Conservation (phyloP, 2,113 vertebrate species). For the zebrafish (Danio rerio) region GRCz12tu NC_133198.1:9762501-9763000, state of each 20-base stretch:
- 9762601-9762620: neutral
- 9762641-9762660: neutral
- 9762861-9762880: no score
- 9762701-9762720: neutral
- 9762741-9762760: neutral
- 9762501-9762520: constrained; percentile 89
- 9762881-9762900: no score
- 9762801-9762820: no score
- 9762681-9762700: neutral
- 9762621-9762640: neutral
- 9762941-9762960: no score
- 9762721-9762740: no score
- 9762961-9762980: no score
- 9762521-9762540: constrained; percentile 75
- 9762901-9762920: no score
- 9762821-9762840: no score
- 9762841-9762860: no score
- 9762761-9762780: neutral
- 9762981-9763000: no score
- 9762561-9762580: neutral
- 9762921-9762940: no score
- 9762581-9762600: neutral
- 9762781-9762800: neutral
- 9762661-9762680: neutral
- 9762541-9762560: neutral